phyloP scores from a whole-genome alignment of 2,113 vertebrate genomes.

The Salvelinus alpinus region DNA sequence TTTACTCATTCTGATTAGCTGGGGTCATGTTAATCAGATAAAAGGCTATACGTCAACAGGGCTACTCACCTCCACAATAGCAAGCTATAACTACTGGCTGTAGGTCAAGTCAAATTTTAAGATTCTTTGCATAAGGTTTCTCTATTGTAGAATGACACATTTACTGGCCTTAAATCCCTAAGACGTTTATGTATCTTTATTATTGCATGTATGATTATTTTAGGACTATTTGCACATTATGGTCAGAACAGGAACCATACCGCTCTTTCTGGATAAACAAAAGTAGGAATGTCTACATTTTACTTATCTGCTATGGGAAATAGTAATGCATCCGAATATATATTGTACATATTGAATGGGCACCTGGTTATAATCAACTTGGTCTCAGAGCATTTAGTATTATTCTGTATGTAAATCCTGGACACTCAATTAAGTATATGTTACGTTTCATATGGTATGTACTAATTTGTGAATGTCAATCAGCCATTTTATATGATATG shows the following conservation, averaged over 20 bases:
- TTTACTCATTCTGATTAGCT: slow-evolving; percentile 8
- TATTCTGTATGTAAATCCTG: too few relatives aligned
- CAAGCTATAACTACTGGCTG: slow-evolving; percentile 55
- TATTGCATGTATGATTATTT: slow-evolving; percentile 77
- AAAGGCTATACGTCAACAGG: slow-evolving; percentile 48
- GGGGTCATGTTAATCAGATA: slow-evolving; percentile 24
- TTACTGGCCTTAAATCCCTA: slow-evolving; percentile 71
- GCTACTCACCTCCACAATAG: slow-evolving; percentile 55
- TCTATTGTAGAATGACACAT: slow-evolving; percentile 67
- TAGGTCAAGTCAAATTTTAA: slow-evolving; percentile 61
- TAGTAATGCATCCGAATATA: slow-evolving; percentile 60
- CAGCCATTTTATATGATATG: too few relatives aligned
- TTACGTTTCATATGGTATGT: too few relatives aligned
- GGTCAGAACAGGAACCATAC: slow-evolving; percentile 66
- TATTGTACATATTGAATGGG: slow-evolving; percentile 70
- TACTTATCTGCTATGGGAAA: slow-evolving; percentile 54
- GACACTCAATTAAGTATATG: too few relatives aligned
- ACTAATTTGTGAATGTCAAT: too few relatives aligned
- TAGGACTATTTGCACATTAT: slow-evolving; percentile 78
- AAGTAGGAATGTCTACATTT: slow-evolving; percentile 65
- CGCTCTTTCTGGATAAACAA: slow-evolving; percentile 58
- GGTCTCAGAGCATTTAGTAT: too few relatives aligned
- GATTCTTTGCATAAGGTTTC: slow-evolving; percentile 65
- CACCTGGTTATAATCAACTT: slow-evolving; percentile 44
- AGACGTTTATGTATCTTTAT: slow-evolving; percentile 69